Evolutionary conservation across 30 jellyfish, hydroid and myxozoan species (phyloP), one percentile per base, ranked within the genome.

Genomic region (Aurelia aurita complex sp. Pacific): DNA sequence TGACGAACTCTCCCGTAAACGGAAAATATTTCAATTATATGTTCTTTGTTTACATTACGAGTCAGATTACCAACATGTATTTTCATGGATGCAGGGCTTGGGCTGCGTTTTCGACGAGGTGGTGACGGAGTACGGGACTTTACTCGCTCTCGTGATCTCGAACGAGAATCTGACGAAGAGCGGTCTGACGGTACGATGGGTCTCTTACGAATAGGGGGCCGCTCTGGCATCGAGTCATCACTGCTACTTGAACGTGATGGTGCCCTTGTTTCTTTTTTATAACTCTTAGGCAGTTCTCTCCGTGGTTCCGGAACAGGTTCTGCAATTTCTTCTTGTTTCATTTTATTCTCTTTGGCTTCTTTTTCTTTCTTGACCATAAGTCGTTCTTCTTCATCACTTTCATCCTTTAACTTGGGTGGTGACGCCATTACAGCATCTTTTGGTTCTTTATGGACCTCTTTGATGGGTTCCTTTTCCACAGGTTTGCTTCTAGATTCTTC

Each of bases 1-100:
- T 92, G 90, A 40, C 96, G 92, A 34, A 96, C 96, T 46, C 94
- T 83, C 12, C 99, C 99, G 64, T 96, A 96, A 67, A 91, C 96
- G 15, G 92, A 70, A 66, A 96, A 91, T 33, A 96, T 96, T 82
- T 96, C 99, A 7, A 83, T 36, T 6, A 96, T 70, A 79, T 96
- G 99, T 71, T 91, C 98, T 73, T 88, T 91, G 74, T 88, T 91
- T 32, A 96, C 97, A 76, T 96, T 96, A 29, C 99, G 84, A 13
- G 99, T 91, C 67, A 96, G 69, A 76, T 96, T 96, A 7, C 97
- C 96, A 61, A 96, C 86, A 64, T 88, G 97, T n/a, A 96, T 69
- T 83, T 88, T 87, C 64, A 79, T 76, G 1, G 97, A 90, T 32
- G 68, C 89, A 12, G 97, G 91, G 64, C 97, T 79, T 68, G 97